Evolutionary conservation across 2,113 vertebrate genomes (phyloP).

Genomic region (Ariopsis seemanni): DNA sequence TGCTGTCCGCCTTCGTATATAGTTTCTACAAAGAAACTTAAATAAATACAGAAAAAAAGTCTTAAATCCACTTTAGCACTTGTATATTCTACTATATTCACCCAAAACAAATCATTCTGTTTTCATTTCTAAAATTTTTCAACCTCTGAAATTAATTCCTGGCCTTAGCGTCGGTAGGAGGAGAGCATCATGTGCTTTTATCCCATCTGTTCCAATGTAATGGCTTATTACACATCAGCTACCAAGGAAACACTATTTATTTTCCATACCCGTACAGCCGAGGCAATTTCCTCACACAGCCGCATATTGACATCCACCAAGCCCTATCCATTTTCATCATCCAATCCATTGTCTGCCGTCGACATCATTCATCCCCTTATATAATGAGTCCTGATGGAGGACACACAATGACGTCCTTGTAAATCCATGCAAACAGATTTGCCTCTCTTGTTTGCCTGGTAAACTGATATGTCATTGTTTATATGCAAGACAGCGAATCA

Average conservation of each 20-base stretch:
- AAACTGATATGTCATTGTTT: slow-evolving; percentile 17
- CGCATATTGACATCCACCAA: slow-evolving; percentile 14
- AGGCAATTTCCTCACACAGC: slow-evolving; percentile 47
- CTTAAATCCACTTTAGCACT: background rate
- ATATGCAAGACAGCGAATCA: background rate
- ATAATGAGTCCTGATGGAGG: background rate
- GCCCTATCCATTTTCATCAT: slow-evolving; percentile 30
- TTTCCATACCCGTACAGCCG: slow-evolving; percentile 26
- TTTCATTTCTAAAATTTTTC: background rate
- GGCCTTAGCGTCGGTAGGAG: slow-evolving; percentile 13
- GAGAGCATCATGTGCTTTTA: slow-evolving; percentile 20
- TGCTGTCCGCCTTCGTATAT: no score
- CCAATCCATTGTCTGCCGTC: slow-evolving; percentile 30
- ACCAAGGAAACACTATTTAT: slow-evolving; percentile 39
- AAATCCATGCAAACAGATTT: slow-evolving; percentile 14
- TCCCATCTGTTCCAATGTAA: slow-evolving; percentile 5
- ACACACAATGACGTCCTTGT: slow-evolving; percentile 7
- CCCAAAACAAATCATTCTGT: background rate
- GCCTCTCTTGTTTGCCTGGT: background rate
- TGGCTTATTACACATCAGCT: slow-evolving; percentile 24
- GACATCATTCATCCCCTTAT: slow-evolving; percentile 15
- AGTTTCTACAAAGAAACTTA: background rate
- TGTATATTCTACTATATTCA: background rate
- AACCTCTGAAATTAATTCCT: background rate
- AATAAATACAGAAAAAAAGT: background rate